These are phyloP conservation scores for Babyrousa celebensis DNA, from an alignment of 2,797 vertebrate genomes.

Conservation along the genomic window DNA sequence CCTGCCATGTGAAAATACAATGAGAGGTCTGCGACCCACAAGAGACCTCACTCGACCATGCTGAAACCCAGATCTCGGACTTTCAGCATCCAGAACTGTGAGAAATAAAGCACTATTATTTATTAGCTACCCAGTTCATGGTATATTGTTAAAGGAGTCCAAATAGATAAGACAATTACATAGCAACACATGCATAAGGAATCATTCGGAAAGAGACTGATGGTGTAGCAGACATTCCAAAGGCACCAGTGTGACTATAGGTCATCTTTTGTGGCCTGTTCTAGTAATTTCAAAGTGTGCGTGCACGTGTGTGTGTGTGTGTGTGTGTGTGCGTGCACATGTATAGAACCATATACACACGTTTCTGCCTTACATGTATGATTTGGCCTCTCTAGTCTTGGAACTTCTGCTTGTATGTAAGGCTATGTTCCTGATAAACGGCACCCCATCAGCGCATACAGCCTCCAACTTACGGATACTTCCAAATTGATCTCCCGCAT, in stretches of 20 bases:
- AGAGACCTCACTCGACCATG: neutral
- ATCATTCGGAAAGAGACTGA: neutral
- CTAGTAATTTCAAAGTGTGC: neutral
- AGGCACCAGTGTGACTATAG: neutral
- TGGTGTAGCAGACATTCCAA: neutral
- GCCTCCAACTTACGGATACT: neutral
- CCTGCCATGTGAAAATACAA: neutral
- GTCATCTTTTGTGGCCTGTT: neutral
- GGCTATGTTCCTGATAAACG: neutral
- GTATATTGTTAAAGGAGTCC: neutral
- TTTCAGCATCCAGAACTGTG: neutral
- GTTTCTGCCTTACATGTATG: neutral
- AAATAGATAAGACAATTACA: neutral
- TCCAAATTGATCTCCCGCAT: neutral
- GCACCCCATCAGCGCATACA: neutral
- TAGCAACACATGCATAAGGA: neutral
- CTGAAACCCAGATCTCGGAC: neutral
- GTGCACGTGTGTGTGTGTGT: no score
- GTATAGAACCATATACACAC: neutral
- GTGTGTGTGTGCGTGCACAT: neutral
- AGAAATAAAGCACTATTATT: neutral
- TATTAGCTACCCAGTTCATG: neutral
- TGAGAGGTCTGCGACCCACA: neutral
- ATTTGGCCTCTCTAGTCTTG: neutral
- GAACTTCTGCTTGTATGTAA: neutral